Evolutionary conservation across 2,888 invertebrate genomes (phyloP), one percentile per base, ranked within the genome.

Genomic region (Galeruca laticollis): DNA sequence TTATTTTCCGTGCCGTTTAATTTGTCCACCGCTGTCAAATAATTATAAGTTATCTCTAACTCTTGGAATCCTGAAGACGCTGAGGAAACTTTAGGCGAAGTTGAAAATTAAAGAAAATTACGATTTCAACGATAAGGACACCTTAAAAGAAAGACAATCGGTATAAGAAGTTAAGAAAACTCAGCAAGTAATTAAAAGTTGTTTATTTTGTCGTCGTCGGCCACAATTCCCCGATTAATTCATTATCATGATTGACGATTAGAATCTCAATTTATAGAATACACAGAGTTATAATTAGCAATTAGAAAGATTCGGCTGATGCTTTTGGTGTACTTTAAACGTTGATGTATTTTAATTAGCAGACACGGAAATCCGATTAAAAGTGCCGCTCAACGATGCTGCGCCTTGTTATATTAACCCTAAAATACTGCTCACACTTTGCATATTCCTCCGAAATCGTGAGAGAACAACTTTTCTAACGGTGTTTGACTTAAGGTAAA

Each of bases 251-350:
- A 84, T 84, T 83, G 83, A 81, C 82, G 85, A 85, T 85, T 84
- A 85, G 84, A 85, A 85, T 85, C 85, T 83, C 85, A 85, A 85
- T 85, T 85, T 85, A 84, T 85, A 85, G 85, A 85, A 85, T 85
- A 85, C 84, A 85, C 85, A 85, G 84, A 84, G 81, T 84, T 84
- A 84, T 85, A 85, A 86, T 85, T 85, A 85, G 85, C 84, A 85
- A 85, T 85, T 85, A 85, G 84, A 83, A 83, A 83, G 83, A 83
- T 82, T 82, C 80, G 77, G 80, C 79, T 77, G 82, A 80, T 80
- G 77, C 78, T 68, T 62, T 68, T 65, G 54, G 81, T 81, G 81
- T 82, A 81, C 72, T 80, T 82, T 82, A 78, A 81, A 81, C 82
- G 83, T 81, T 84, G 82, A 84, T 83, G 84, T 84, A 84, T 85